Conservation (phyloP, 2,113 vertebrate species). For the Thunnus thynnus region DNA sequence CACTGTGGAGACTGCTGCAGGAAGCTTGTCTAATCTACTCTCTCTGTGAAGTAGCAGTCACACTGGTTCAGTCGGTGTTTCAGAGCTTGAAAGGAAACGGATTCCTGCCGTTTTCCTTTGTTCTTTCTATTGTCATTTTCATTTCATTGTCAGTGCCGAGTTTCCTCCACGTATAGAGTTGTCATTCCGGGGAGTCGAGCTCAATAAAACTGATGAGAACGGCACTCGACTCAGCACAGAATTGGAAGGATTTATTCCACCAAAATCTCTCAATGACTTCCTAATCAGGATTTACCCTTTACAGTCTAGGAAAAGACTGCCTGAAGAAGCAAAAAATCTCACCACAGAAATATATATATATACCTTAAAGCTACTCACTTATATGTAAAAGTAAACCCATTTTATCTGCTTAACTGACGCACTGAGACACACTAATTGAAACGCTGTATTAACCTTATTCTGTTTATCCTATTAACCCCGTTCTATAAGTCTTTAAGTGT, state of each 20-base stretch:
- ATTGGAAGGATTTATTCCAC: too few species aligned
- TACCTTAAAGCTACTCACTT: not conserved
- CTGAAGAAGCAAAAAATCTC: constrained; percentile 4
- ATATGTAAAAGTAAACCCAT: not conserved
- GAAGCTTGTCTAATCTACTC: constrained; percentile 57
- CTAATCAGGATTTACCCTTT: constrained; percentile 10
- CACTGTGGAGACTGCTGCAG: constrained; percentile 30
- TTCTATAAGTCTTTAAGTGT: not conserved
- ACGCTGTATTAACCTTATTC: not conserved
- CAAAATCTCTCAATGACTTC: constrained; percentile 35
- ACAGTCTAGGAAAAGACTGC: too few species aligned
- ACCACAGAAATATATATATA: not conserved
- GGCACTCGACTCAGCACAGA: constrained; percentile 24
- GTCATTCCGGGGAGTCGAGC: constrained; percentile 21
- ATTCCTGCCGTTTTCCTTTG: constrained; percentile 24
- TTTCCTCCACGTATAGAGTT: not conserved
- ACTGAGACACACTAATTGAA: not conserved
- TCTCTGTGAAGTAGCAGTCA: constrained; percentile 30
- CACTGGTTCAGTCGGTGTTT: constrained; percentile 32
- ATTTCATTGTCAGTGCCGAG: constrained; percentile 9
- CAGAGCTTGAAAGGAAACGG: not conserved
- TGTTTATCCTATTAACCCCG: too few species aligned
- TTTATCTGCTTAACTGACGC: not conserved
- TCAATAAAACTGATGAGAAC: constrained; percentile 35
- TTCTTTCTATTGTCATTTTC: constrained; percentile 27